Evolutionary conservation across 2,797 vertebrate genomes (phyloP).

Genomic region (Sternotherus odoratus): DNA sequence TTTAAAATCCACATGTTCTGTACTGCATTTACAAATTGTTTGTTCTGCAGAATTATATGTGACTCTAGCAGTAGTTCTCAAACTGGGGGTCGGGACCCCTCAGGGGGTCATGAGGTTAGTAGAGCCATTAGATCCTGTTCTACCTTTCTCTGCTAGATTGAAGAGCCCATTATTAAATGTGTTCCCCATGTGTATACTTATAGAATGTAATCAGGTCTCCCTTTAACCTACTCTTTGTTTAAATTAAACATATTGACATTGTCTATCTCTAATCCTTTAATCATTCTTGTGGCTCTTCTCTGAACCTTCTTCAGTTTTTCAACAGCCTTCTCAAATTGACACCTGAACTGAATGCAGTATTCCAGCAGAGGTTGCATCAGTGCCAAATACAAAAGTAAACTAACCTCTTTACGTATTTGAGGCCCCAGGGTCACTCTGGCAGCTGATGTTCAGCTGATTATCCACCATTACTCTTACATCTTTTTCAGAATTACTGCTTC

Average conservation of each 20-base stretch:
- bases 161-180: not conserved
- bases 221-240: not conserved
- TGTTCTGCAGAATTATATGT: conserved; percentile 11
- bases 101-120: not conserved
- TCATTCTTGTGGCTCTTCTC: not conserved
- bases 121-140: not conserved
- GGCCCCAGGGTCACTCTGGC: not conserved
- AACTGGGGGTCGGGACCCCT: too few relatives aligned
- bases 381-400: not conserved
- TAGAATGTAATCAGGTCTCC: not conserved
- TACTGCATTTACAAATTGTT: not conserved
- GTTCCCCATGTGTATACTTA: not conserved
- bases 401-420: not conserved
- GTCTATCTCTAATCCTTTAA: not conserved
- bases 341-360: not conserved
- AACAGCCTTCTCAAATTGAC: not conserved
- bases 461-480: not conserved
- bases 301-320: not conserved
- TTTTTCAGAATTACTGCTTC: not conserved
- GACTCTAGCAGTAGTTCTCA: too few relatives aligned
- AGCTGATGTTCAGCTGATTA: not conserved
- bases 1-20: not conserved
- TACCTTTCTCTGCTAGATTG: not conserved
- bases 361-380: not conserved
- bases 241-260: not conserved